Evolutionary conservation across 2,888 invertebrate genomes (phyloP).

Genomic region (Ischnura elegans): DNA sequence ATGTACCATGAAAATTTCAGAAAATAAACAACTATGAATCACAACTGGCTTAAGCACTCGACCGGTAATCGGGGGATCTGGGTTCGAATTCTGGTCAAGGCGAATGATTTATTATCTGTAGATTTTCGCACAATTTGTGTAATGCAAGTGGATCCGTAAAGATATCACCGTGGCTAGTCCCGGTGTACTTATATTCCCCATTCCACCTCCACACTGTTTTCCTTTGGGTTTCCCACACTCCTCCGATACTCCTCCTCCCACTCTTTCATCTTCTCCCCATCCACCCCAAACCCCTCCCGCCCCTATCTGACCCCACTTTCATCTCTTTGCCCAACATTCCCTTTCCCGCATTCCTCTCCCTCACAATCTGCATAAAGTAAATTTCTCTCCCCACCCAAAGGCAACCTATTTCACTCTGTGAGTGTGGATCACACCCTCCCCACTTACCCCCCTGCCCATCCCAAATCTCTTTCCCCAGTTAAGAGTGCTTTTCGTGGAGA

Average conservation of each 20-base stretch:
- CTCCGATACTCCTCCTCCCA: background rate
- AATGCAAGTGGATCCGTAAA: no score
- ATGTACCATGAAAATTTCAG: no score
- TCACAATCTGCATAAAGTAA: slow-evolving; percentile 1
- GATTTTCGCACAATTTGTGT: no score
- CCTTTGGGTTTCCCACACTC: background rate
- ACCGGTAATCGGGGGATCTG: no score
- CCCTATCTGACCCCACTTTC: background rate
- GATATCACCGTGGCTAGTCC: no score
- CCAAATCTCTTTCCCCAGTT: background rate
- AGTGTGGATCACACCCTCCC: background rate
- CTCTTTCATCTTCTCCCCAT: background rate
- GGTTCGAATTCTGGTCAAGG: no score
- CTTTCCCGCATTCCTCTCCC: background rate
- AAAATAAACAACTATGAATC: no score
- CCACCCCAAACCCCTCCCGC: background rate
- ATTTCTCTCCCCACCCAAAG: background rate
- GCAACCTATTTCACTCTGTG: background rate
- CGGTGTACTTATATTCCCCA: no score
- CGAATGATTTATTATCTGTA: no score
- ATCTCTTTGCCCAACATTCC: background rate
- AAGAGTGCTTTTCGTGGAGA: no score
- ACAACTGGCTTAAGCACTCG: no score
- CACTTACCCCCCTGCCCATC: background rate
- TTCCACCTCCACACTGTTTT: background rate